Evolutionary conservation across 2,888 invertebrate species (phyloP), one percentile per base, ranked within the genome.

Genomic region (Nemotelus pantherinus): DNA sequence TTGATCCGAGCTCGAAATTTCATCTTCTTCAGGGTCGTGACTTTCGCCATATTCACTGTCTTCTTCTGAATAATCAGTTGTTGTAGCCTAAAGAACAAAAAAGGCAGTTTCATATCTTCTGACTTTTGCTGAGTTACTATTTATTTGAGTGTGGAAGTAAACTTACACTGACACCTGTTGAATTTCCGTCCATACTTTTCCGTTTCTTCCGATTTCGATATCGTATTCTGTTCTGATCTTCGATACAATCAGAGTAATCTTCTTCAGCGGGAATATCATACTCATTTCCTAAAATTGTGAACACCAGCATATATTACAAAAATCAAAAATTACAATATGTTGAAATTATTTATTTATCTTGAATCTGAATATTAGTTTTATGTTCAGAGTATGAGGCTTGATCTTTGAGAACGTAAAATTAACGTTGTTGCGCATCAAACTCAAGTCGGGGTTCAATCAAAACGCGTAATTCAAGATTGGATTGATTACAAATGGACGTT

Each of bases 21-120:
- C 47, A 3, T 74, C 48, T 48, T 48, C 65, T 45, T 44, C 39
- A 2, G n/a, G 45, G n/a, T 71, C 65, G 7, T 41, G 44, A 60
- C 44, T 58, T 6, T 78, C 71, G 39, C 79, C 80, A 3, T 74
- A 68, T 57, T 80, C 79, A 63, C 43, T 77, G 57, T 80, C 80
- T 77, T 80, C 78, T 55, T 80, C 80, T 41, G 81, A 81, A 57
- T 77, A 79, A 68, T 81, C 80, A 47, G 80, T 77, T 64, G 80
- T 78, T 64, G 78, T 76, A 48, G 77, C 77, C 80, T 80, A n/a
- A 43, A 77, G 63, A 25, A 25, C 25, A 25, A 25, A 25, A 25
- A 25, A 1, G 25, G 25, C 25, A 25, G 25, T 53, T 53, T 53
- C 10, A 53, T 9, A 9, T 9, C 6, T 53, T 53, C 25, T 25